Base-by-base conservation (phyloP, 2,888 invertebrate species). In the Folsomia manolachei region DNA sequence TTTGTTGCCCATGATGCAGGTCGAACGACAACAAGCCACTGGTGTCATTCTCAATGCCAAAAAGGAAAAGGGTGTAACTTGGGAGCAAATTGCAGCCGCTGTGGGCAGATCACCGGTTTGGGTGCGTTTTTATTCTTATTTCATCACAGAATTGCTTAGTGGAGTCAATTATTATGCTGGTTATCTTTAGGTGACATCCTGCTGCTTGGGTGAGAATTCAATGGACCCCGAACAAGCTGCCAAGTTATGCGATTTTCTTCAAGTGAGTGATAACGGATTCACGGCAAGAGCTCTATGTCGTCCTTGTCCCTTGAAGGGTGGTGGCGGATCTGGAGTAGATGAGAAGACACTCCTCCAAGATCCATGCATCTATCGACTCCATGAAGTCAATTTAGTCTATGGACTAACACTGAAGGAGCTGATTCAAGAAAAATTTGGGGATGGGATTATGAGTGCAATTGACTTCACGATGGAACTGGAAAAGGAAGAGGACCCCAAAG, bases 381-480 rank as follows among this genome's bases (percentile, higher is more conserved):
- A 77, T 26, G 79, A 79, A 67, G 69, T 78, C n/a, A 78, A 72
- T 14, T 7, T 74, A 0, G 74, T 72, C n/a, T 79, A 79, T 51
- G 79, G 76, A 24, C 65, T 75, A 1, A 64, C 77, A 9, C 70
- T 79, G 18, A 75, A 76, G 52, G 79, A 79, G 39, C 53, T 79
- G 11, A 76, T 79, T 21, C 75, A 78, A 39, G 79, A 79, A 62
- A 77, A 78, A 63, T 79, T 78, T 52, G 79, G 79, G 7, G 79
- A 77, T 67, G 79, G 79, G n/a, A 78, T 79, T 26, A 79, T 79
- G 79, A 75, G 75, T 60, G 79, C 79, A 2, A 78, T 79, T 71
- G 76, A 78, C 63, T 77, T 79, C 51, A 75, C 71, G 25, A 70
- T 79, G 39, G 73, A 78, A 24, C 75, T 79, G 23, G 78, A 79